Percentiles rank a stretch among this genome's conserved stretches.
These are phyloP conservation scores for Gymnothorax javanicus DNA, from an alignment of 2,797 vertebrate genomes.

Conservation along the genomic window DNA sequence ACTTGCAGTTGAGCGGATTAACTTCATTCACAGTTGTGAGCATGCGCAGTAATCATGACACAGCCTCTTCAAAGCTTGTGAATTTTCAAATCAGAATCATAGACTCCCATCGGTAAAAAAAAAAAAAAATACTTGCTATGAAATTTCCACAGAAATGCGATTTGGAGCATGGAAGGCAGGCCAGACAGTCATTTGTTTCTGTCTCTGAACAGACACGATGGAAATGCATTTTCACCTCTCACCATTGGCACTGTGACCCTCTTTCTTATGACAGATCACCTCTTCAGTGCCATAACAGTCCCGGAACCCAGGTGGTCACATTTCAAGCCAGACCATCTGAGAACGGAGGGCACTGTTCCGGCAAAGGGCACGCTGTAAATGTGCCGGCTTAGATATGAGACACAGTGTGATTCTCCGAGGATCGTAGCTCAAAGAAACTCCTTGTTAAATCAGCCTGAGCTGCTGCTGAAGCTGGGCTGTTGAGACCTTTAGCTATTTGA, in stretches of 20 bases:
- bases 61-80: not conserved
- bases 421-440: not conserved
- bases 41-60: too few relatives aligned
- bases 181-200: slow-evolving; percentile 9
- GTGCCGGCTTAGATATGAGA: not conserved
- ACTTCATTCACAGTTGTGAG: too few relatives aligned
- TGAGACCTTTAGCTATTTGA: too few relatives aligned
- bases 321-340: not conserved
- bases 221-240: not conserved
- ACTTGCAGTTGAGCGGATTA: too few relatives aligned
- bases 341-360: not conserved
- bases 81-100: not conserved
- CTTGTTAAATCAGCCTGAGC: too few relatives aligned
- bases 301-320: not conserved
- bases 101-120: not conserved
- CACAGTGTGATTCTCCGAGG: not conserved
- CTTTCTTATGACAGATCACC: not conserved
- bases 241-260: not conserved
- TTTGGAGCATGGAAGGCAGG: not conserved
- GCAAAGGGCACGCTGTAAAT: not conserved
- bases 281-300: not conserved
- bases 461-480: too few relatives aligned
- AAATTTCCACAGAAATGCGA: not conserved
- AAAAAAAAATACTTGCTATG: not conserved
- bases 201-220: not conserved